Base-by-base conservation (phyloP, 2,113 vertebrate genomes). In the Engraulis encrasicolus region DNA sequence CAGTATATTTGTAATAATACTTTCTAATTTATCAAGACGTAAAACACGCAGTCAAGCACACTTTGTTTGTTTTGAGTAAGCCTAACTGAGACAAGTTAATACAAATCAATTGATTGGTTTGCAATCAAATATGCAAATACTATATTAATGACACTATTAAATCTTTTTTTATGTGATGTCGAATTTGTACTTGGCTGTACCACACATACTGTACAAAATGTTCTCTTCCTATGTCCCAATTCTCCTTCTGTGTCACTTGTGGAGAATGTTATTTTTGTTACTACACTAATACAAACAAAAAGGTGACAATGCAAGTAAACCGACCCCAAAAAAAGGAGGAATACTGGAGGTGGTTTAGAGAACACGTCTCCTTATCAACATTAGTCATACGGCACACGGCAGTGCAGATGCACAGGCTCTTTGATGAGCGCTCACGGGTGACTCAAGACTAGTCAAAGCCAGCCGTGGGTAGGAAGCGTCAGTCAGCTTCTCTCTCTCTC, bases 301-400 rank as follows among this genome's bases (percentile, higher is more conserved):
- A 80, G 2, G 58, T 87, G 85, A 91, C 85, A 86, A 45, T 11
- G 61, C 50, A 79, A 80, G 52, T 36, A 79, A 14, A 79, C 61
- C 66, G 79, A 14, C 83, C 81, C n/a, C 82, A 82, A 86, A 89
- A 85, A 82, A 86, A 19, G 78, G 86, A 34, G 27, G 5, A 50
- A 85, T 66, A 81, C n/a, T 0, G 6, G 85, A 31, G 38, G 11
- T 27, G 83, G 85, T 90, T 92, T 85, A 87, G 83, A 66, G 54
- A 0, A 79, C 85, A 78, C 90, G 83, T 90, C 71, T 85, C 88
- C 78, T 84, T 86, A 88, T 88, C 86, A 87, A 79, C 92, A 93
- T 93, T 93, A 92, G 91, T 94, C 93, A 94, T 88, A 92, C 87
- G 86, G 86, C 61, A 86, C 61, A 86, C 74, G 83, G 79, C 54